Evolutionary conservation across 1,140 invertebrate species (phyloP).

Genomic region (Cephus cinctus): DNA sequence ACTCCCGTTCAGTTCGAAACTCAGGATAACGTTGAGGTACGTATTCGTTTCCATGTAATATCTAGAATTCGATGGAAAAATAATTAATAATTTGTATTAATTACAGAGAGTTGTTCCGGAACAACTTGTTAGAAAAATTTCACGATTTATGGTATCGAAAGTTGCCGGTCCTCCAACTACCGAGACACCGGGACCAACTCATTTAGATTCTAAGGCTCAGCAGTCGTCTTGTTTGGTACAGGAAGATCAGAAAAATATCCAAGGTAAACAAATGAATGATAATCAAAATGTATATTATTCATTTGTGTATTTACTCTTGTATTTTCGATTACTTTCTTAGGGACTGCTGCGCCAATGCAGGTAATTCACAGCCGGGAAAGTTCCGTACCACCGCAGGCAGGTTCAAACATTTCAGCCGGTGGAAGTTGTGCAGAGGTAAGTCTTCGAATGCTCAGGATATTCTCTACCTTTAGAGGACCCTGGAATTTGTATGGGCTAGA

Average conservation of each 20-base stretch:
- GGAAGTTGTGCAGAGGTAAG: conserved; percentile 43
- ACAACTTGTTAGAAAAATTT: conserved; percentile 53
- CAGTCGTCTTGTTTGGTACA: no score
- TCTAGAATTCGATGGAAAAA: neutral
- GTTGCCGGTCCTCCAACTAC: conserved; percentile 47
- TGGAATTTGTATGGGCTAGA: no score
- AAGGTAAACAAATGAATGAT: no score
- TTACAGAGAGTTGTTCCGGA: conserved; percentile 5
- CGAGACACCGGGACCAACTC: no score
- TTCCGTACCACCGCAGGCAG: conserved; percentile 48
- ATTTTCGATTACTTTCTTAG: neutral
- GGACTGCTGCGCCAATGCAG: conserved; percentile 24
- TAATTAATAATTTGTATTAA: neutral
- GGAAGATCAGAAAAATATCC: no score
- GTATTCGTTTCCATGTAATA: neutral
- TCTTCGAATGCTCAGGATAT: no score
- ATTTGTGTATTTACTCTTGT: neutral
- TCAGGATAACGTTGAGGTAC: conserved; percentile 40
- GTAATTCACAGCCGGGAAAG: conserved; percentile 46
- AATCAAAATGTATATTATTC: no score
- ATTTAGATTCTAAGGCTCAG: no score
- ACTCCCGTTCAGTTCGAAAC: conserved; percentile 38
- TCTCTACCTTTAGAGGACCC: no score
- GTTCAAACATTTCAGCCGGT: no score
- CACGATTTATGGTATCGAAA: conserved; percentile 58